Evolutionary conservation across 35 echinoderm and acorn worm genomes (phyloP), one percentile per base, ranked within the genome.

Genomic region (Ophiothrix spiculata): DNA sequence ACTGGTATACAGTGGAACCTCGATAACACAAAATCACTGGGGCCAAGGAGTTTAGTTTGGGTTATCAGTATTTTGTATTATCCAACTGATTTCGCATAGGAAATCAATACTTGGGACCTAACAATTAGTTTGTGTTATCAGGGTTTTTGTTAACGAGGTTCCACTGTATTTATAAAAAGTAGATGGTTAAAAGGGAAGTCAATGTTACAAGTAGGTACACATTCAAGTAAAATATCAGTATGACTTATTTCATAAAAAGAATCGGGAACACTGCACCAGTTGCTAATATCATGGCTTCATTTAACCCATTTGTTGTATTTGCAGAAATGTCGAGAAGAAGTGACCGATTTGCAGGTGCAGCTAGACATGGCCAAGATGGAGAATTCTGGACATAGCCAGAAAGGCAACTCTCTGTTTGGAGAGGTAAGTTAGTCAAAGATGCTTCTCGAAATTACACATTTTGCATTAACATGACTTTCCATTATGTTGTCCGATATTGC

Each of bases 401-500:
- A 88, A 60, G 89, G 93, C 23, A 91, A 95, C 56, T 91, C 89
- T 4, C 80, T 95, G n/a, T 95, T 95, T 95, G 93, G 84, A n/a
- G 93, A 95, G 89, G 93, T 95, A 75, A 56, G 42, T 84, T 37
- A 1, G 23, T 79, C 77, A 23, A 21, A 33, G 13, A 3, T n/a
- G n/a, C n/a, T n/a, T n/a, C n/a, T n/a, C n/a, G n/a, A n/a, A n/a
- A n/a, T n/a, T n/a, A n/a, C n/a, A n/a, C n/a, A n/a, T n/a, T n/a
- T n/a, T n/a, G n/a, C n/a, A n/a, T n/a, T n/a, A n/a, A 23, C 37
- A 15, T 46, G 1, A 38, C 33, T 49, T 0, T 81, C 4, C 23
- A 39, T 81, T 29, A 45, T 32, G 39, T 33, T 41, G 35, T 81
- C 31, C 32, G 37, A 32, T 10, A 10, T 79, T 16, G 4, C 36